Conservation (phyloP, 2,113 vertebrate species). For the Bufo bufo region DNA sequence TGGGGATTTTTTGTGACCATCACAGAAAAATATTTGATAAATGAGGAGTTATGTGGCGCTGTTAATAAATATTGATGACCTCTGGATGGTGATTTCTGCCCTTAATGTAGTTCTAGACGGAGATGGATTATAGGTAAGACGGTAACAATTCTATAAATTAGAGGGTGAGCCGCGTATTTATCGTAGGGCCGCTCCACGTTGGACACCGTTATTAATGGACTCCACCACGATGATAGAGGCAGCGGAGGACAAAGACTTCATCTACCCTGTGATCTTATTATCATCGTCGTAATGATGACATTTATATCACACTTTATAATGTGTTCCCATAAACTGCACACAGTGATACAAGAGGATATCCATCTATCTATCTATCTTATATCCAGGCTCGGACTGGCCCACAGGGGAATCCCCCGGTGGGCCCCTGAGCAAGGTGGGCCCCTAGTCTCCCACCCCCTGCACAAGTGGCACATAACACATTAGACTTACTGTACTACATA, state of each 20-base stretch:
- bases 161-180: constrained; percentile 18
- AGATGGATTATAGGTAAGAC: constrained; percentile 44
- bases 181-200: constrained; percentile 18
- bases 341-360: neutral
- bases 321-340: neutral
- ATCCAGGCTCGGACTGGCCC: no score
- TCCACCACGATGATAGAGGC: neutral
- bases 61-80: constrained; percentile 55
- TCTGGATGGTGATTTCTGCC: constrained; percentile 33
- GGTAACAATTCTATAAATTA: constrained; percentile 46
- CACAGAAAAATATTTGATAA: constrained; percentile 49
- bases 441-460: no score
- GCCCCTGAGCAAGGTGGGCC: no score
- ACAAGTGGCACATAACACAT: no score
- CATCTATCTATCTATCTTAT: no score
- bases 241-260: neutral
- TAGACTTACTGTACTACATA: no score
- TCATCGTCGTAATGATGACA: neutral
- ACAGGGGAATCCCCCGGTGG: no score
- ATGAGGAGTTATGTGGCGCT: constrained; percentile 36
- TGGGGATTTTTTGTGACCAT: neutral
- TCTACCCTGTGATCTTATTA: neutral
- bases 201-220: constrained; percentile 43
- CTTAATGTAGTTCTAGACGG: constrained; percentile 32
- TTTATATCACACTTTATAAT: neutral